Conservation (phyloP, 2,797 vertebrate species). For the Callimico goeldii region DNA sequence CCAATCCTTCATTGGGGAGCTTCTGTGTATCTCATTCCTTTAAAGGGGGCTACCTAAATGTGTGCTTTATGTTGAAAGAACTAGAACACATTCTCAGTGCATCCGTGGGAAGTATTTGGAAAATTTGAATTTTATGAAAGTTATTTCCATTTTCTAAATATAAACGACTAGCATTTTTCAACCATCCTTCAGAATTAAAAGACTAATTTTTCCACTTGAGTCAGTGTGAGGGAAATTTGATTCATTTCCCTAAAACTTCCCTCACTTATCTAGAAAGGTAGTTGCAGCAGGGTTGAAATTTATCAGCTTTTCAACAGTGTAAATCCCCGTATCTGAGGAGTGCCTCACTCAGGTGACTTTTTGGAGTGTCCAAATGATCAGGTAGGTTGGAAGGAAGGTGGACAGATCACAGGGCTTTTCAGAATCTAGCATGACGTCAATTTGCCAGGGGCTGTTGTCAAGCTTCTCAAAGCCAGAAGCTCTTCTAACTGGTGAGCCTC, state of each 20-base stretch:
- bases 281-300: background rate
- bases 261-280: background rate
- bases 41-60: background rate
- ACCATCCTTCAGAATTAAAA: background rate
- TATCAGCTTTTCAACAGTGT: no score
- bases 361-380: background rate
- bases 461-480: background rate
- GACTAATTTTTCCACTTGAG: background rate
- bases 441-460: background rate
- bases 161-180: background rate
- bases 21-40: background rate
- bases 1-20: background rate
- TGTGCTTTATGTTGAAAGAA: background rate
- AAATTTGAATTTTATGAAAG: background rate
- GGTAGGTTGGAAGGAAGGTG: background rate
- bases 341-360: background rate
- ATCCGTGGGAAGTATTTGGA: background rate
- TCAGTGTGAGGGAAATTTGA: background rate
- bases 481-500: no score
- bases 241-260: background rate
- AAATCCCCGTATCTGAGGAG: fast-evolving
- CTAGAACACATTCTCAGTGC: background rate
- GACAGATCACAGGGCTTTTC: background rate
- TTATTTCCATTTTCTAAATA: background rate
- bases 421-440: background rate